Conservation (phyloP, 2,888 invertebrate genomes). For the Chrysodeixis includens region DNA sequence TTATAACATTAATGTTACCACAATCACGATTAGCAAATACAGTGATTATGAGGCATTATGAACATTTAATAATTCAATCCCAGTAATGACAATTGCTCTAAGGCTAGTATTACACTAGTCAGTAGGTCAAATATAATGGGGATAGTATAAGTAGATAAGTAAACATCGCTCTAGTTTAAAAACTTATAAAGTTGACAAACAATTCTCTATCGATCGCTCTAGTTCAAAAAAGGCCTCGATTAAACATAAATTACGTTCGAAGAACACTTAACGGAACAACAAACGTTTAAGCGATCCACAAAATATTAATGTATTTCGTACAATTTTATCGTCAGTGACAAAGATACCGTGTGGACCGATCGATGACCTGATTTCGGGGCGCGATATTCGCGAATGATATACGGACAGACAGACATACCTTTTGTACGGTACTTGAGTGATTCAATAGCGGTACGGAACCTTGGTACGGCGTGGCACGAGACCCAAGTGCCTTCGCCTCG, state of each 20-base stretch:
- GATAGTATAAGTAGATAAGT: no score
- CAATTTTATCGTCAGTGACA: constrained; percentile 11
- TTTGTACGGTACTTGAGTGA: constrained; percentile 30
- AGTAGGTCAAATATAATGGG: no score
- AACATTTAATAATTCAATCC: no score
- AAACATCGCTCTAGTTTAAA: no score
- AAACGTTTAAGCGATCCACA: background rate
- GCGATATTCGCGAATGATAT: constrained; percentile 37
- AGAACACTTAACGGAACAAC: background rate
- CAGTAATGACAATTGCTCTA: no score
- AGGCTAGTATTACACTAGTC: no score
- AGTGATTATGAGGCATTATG: no score
- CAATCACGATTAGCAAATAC: no score
- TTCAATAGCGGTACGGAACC: background rate
- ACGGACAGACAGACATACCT: constrained; percentile 7
- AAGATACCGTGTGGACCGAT: constrained; percentile 26
- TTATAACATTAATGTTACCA: no score
- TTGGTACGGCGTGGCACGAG: constrained; percentile 31
- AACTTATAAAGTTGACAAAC: no score
- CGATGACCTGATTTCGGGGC: constrained; percentile 40
- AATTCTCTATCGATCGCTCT: background rate
- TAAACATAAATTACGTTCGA: background rate
- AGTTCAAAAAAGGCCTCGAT: background rate
- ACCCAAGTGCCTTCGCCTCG: background rate
- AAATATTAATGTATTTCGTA: constrained; percentile 9